A percentile compares a stretch with the other conserved stretches of the same genome.
Evolutionary conservation across 1,140 invertebrate species (phyloP).

Genomic region (Zaprionus lachaisei): DNA sequence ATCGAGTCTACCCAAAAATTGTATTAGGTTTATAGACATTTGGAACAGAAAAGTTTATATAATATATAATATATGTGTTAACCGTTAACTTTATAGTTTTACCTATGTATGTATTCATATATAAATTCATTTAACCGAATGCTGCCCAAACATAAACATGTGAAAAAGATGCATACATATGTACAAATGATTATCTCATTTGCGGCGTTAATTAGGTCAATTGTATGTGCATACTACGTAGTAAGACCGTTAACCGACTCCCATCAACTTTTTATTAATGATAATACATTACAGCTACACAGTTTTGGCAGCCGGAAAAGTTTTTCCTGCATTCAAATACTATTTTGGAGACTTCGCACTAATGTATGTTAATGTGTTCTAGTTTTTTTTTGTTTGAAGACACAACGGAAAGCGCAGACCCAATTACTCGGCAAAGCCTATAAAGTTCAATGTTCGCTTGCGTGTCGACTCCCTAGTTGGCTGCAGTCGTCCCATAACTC

Average conservation of each 20-base stretch:
- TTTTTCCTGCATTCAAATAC: conserved; percentile 26
- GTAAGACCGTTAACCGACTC: not conserved
- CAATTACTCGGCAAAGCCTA: conserved; percentile 19
- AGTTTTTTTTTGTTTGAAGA: conserved; percentile 2
- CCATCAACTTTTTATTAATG: conserved; percentile 7
- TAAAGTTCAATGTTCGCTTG: conserved; percentile 40
- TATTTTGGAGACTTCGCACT: not conserved
- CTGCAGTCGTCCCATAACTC: conserved; percentile 1
- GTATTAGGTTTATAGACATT: not conserved
- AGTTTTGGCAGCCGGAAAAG: conserved; percentile 5
- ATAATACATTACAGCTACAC: conserved; percentile 16
- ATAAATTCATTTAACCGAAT: not conserved
- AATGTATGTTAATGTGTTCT: conserved; percentile 9
- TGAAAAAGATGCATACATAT: not conserved
- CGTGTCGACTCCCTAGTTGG: conserved; percentile 28
- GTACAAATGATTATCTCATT: conserved; percentile 8
- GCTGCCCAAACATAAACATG: not conserved
- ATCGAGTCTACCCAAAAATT: not conserved
- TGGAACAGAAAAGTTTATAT: not conserved
- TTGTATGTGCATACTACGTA: not conserved
- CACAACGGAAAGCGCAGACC: conserved; percentile 6
- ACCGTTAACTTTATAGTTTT: not conserved
- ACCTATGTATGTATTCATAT: not conserved
- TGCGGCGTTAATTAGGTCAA: conserved; percentile 21
- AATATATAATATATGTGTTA: not conserved